Base-by-base conservation (phyloP, 2,797 vertebrate species). In the Melanotaenia boesemani region DNA sequence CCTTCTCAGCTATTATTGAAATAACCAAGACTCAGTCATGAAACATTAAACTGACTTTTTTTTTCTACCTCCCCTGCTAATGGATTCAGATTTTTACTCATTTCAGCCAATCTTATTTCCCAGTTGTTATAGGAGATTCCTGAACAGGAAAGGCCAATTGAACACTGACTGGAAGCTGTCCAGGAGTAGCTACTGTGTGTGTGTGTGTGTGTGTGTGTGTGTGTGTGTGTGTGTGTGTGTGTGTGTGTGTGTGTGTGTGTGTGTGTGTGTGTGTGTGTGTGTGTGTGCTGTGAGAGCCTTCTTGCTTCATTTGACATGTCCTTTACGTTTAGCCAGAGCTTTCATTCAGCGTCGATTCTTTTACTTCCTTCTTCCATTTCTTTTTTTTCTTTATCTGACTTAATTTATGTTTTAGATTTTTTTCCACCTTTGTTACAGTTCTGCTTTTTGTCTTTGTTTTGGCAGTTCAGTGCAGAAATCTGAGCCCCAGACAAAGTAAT, bases 281-380 rank as follows among this genome's bases (percentile, higher is more conserved):
- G 58, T 50, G n/a, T 18, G 39, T 52, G 74, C 57, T 36, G 18
- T 6, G 61, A 63, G 70, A 30, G 44, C 61, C 58, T 80, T 39
- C 73, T 24, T 32, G 79, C 79, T 85, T 77, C 79, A 86, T 86
- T 89, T 82, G 77, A 88, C 80, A 36, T 16, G 82, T 83, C 77
- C 65, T 77, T 79, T 60, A 70, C 36, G 3, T 88, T 85, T 79
- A 76, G 72, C 77, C 55, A 46, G 15, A 79, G 67, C 69, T 69
- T 77, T 84, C 81, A 82, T 69, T 83, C 81, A 76, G 37, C 67
- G 24, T 10, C 7, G 28, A 56, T 22, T 36, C 67, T 70, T 81
- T 80, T 70, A 71, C 26, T 57, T 68, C 52, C 46, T 58, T 57
- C 65, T 79, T 12, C 0, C 10, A 61, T 34, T 44, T 46, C 26